Percentiles rank a stretch among this genome's conserved stretches.
phyloP scores from a whole-genome alignment of 2,113 vertebrate genomes.

The Nothocercus nigrocapillus region DNA sequence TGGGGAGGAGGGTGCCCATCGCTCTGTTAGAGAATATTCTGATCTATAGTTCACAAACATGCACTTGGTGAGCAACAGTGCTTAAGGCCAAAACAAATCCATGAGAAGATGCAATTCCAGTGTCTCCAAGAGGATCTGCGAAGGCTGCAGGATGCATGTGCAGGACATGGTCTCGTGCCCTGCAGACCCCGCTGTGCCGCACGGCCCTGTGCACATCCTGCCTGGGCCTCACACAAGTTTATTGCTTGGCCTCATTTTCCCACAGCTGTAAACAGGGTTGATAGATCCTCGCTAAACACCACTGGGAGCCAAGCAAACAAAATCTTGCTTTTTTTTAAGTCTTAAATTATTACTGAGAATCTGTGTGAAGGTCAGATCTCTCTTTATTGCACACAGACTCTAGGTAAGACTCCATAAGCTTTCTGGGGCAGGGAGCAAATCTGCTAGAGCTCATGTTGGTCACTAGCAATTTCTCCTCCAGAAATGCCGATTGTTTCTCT shows the following conservation, averaged over 20 bases:
- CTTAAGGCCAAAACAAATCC: not conserved
- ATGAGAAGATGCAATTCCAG: not conserved
- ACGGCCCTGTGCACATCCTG: not conserved
- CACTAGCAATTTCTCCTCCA: slow-evolving; percentile 21
- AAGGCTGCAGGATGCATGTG: not conserved
- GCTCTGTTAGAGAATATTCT: not conserved
- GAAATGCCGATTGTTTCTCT: slow-evolving; percentile 5
- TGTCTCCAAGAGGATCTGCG: not conserved
- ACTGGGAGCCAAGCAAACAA: slow-evolving; percentile 37
- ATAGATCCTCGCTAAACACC: not conserved
- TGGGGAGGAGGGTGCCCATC: not conserved
- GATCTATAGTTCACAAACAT: not conserved
- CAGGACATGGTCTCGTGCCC: not conserved
- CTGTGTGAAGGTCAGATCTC: slow-evolving; percentile 21
- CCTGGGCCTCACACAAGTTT: not conserved
- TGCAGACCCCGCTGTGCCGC: not conserved
- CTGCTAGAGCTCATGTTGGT: slow-evolving; percentile 30
- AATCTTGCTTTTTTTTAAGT: slow-evolving; percentile 39
- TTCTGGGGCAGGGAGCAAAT: slow-evolving; percentile 37
- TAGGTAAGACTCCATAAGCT: not conserved
- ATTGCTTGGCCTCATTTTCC: not conserved
- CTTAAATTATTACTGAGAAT: slow-evolving; percentile 59
- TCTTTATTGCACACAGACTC: slow-evolving; percentile 34
- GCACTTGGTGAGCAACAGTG: not conserved
- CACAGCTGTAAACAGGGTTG: not conserved